Evolutionary conservation across 2,797 vertebrate genomes (phyloP).

Genomic region (Micromesistius poutassou): DNA sequence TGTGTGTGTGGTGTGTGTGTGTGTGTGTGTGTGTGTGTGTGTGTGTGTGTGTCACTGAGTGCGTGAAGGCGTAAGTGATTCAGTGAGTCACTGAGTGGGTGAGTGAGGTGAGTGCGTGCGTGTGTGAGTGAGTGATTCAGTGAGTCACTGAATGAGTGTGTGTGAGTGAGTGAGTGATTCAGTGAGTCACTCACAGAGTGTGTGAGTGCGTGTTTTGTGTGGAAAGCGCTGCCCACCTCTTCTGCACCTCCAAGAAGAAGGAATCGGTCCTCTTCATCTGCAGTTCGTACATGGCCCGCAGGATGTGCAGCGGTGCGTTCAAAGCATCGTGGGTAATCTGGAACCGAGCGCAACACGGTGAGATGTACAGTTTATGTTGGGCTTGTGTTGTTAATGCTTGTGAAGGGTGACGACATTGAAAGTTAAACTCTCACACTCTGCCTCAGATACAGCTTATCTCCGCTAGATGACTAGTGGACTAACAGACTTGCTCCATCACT

Average conservation of each 20-base stretch:
- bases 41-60: not conserved
- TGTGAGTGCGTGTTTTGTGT: not conserved
- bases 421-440: too few relatives aligned
- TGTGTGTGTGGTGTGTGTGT: not conserved
- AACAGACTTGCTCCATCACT: too few relatives aligned
- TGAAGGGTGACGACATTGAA: too few relatives aligned
- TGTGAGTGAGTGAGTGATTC: not conserved
- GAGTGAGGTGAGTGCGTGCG: too few relatives aligned
- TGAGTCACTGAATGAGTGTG: too few relatives aligned
- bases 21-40: too few relatives aligned
- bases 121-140: too few relatives aligned
- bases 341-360: not conserved
- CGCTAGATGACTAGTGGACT: too few relatives aligned
- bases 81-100: too few relatives aligned
- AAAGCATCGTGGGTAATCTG: conserved; percentile 96
- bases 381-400: too few relatives aligned
- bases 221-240: conserved; percentile 75
- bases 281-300: conserved; percentile 93
- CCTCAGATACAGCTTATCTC: too few relatives aligned
- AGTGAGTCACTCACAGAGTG: not conserved
- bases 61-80: not conserved
- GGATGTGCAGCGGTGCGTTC: conserved; percentile 90
- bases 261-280: conserved; percentile 96
- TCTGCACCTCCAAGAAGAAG: conserved; percentile 94
- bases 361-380: too few relatives aligned